Base-by-base conservation (phyloP, 2,797 vertebrate species). In the Melanotaenia maccullochi region DNA sequence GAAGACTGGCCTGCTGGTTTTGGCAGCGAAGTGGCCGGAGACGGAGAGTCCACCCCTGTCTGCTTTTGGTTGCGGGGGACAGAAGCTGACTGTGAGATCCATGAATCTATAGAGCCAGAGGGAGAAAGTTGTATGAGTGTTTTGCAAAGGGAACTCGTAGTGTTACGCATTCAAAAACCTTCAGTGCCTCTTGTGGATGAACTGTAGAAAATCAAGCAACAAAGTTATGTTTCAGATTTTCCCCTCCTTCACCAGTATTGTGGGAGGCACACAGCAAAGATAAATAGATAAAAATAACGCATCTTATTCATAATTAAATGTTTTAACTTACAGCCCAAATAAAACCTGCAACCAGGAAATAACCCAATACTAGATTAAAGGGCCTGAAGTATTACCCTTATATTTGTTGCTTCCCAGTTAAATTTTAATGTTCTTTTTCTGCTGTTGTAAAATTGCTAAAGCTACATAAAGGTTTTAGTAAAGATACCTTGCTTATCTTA, bases 1-100 rank as follows among this genome's bases (percentile, higher is more conserved):
- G 95, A 91, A 86, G 97, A 93, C 96, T 96, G 94, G 84, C 96
- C 96, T 78, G 96, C 96, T 76, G 97, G 96, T 90, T 98, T 99
- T 81, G 97, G 96, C 83, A 97, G 95, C 2, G 96, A 97, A 82
- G 97, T 96, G 87, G 97, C 96, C 42, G 97, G 94, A 60, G 97
- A 97, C 20, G 96, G 93, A 42, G 97, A 96, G 93, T 99, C 97
- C 67, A 97, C 96, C 32, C 96, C 97, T 7, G 96, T 94, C 77
- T 97, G 97, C 82, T 99, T 99, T 92, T 98, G 97, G 92, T 97
- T 99, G 65, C 97, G 96, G 33, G 97, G 97, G 85, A 99, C 97
- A 47, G 98, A 97, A 49, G 97, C 97, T 4, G 97, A 99, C 86
- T 99, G 97, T 60, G 98, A 99, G 90, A 98, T 97, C 98, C 97